phyloP scores from a whole-genome alignment of 2,797 vertebrate species.

The Myotis myotis region DNA sequence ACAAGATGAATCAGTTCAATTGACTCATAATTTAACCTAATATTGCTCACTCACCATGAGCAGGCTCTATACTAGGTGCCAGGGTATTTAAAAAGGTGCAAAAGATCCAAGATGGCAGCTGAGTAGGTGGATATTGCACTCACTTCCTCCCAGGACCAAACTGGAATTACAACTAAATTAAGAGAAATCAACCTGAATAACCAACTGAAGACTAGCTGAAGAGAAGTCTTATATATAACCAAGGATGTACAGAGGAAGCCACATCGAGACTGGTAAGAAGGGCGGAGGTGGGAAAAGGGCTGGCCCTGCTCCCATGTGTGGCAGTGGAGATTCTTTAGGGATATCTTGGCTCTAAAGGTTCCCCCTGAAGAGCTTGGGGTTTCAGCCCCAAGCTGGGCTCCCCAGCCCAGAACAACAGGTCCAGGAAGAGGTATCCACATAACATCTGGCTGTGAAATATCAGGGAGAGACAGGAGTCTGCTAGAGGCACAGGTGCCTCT shows the following conservation, averaged over 20 bases:
- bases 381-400: neutral
- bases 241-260: neutral
- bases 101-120: neutral
- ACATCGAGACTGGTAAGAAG: neutral
- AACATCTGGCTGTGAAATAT: neutral
- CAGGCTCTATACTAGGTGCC: neutral
- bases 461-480: neutral
- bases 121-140: neutral
- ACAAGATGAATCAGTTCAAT: slow-evolving; percentile 35
- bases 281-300: neutral
- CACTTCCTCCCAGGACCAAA: neutral
- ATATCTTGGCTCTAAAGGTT: neutral
- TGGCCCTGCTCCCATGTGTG: neutral
- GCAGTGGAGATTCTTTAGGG: neutral
- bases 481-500: neutral
- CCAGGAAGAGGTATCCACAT: neutral
- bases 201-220: neutral
- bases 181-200: neutral
- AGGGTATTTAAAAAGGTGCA: neutral
- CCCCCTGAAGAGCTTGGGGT: neutral
- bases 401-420: neutral
- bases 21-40: slow-evolving; percentile 3
- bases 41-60: neutral
- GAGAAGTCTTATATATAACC: neutral
- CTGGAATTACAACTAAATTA: neutral